These are phyloP conservation scores for Tapirus indicus DNA, from an alignment of 2,797 vertebrate species.

Conservation along the genomic window DNA sequence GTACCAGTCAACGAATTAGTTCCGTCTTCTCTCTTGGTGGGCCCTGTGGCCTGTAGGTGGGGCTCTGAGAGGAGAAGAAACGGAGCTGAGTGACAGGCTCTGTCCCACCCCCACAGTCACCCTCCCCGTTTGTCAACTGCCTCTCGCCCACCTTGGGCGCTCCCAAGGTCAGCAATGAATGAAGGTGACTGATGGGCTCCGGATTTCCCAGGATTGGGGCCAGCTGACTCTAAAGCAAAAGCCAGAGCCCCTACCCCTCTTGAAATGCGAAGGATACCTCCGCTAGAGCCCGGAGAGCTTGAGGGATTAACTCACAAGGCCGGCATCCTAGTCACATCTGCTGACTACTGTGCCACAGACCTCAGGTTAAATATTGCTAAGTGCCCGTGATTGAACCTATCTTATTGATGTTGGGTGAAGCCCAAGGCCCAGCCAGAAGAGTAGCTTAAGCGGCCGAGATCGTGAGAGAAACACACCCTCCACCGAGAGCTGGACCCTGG, in stretches of 20 bases:
- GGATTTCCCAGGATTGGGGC: not conserved
- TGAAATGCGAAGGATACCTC: not conserved
- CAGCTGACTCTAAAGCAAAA: not conserved
- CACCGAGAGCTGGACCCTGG: not conserved
- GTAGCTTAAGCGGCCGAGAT: constrained; percentile 82
- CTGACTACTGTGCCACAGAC: constrained; percentile 65
- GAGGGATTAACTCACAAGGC: not conserved
- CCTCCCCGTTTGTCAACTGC: not conserved
- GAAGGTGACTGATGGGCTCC: constrained; percentile 34
- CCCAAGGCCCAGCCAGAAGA: constrained; percentile 83
- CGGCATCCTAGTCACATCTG: not conserved
- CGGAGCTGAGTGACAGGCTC: not conserved
- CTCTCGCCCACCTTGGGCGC: not conserved
- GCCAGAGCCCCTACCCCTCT: not conserved
- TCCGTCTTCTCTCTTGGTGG: not conserved
- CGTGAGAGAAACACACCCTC: constrained; percentile 77
- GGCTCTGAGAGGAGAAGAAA: not conserved
- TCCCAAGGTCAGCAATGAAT: constrained; percentile 66
- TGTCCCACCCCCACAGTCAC: not conserved
- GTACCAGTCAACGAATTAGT: not conserved
- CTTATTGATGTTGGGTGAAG: constrained; percentile 84
- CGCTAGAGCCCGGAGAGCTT: not conserved
- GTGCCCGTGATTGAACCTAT: constrained; percentile 83
- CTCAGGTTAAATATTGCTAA: constrained; percentile 86
- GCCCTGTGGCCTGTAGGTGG: not conserved